Evolutionary conservation across 2,113 vertebrate genomes (phyloP), one percentile per base, ranked within the genome.

Genomic region (Gila orcuttii): DNA sequence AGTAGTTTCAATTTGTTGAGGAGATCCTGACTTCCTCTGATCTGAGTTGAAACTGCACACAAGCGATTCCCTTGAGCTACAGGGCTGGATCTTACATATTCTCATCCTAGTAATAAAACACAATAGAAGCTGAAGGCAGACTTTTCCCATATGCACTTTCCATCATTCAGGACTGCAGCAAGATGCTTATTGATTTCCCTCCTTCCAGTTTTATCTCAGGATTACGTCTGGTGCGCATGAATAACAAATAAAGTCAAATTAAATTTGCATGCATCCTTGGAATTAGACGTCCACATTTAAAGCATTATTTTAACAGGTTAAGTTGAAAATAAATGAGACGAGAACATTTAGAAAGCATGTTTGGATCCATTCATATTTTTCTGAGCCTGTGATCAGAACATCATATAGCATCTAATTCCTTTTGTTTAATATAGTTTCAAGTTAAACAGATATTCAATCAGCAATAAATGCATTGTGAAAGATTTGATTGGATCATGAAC

Each of bases 131-230:
- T 71, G 88, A 74, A 89, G 82, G 55, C 83, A 88, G 86, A 87
- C 82, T 31, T n/a, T 86, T 86, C 77, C 79, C 33, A 73, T 75
- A 88, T 71, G 83, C 89, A 75, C 25, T 31, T 57, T 78, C 85
- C 84, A 89, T 88, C 89, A 91, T 77, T 87, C 21, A 85, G 64
- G 85, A 77, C 85, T 59, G 83, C 87, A 31, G 79, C 84, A 82
- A 87, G 68, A 87, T 80, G 71, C 82, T 91, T 82, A 93, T 92
- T 88, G 90, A 93, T 93, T 90, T 89, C 83, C 79, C 31, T 81
- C 85, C 79, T 78, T 28, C 25, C 15, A 69, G 77, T 83, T 81
- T 28, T 86, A 86, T 23, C 75, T 82, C 39, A 82, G 88, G 82
- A 79, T 86, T 86, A 76, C 21, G 62, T 9, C 79, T 55, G 21